Percentiles rank a stretch among this genome's conserved stretches.
These are phyloP conservation scores for Sitta carolinensis DNA, from an alignment of 2,797 vertebrate species.

Conservation along the genomic window DNA sequence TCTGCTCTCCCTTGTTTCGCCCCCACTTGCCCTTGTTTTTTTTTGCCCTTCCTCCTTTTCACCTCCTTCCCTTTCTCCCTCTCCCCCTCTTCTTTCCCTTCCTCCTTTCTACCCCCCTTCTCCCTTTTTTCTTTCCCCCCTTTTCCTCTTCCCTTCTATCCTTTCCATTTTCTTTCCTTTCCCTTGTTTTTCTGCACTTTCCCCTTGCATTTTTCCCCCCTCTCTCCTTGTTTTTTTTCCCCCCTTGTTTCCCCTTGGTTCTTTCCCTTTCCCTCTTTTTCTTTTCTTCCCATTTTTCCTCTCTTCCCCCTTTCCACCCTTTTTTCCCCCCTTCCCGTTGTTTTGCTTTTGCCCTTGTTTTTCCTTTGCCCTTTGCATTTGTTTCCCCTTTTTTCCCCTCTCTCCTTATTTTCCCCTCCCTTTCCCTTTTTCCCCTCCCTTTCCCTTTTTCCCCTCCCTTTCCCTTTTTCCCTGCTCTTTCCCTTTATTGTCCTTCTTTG, in stretches of 20 bases:
- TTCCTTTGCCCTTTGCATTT: not conserved
- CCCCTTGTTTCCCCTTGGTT: not conserved
- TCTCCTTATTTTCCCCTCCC: no score
- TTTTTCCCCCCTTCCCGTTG: not conserved
- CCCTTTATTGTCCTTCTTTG: not conserved
- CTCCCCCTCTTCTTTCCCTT: not conserved
- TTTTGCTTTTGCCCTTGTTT: no score
- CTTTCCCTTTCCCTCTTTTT: not conserved
- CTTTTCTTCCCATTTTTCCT: not conserved
- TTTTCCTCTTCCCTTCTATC: not conserved
- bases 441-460: not conserved
- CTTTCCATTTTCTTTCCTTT: not conserved
- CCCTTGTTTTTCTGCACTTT: accelerated
- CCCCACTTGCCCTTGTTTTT: accelerated
- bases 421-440: no score
- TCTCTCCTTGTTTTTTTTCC: not conserved
- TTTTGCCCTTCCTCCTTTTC: not conserved
- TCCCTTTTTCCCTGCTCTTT: accelerated
- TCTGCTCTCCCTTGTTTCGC: not conserved
- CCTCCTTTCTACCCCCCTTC: not conserved
- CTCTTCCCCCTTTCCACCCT: not conserved
- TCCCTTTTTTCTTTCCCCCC: not conserved
- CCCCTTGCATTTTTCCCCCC: not conserved
- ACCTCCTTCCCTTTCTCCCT: no score
- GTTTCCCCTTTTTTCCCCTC: no score